Conservation (phyloP, 2,888 invertebrate genomes). For the Clanis bilineata region DNA sequence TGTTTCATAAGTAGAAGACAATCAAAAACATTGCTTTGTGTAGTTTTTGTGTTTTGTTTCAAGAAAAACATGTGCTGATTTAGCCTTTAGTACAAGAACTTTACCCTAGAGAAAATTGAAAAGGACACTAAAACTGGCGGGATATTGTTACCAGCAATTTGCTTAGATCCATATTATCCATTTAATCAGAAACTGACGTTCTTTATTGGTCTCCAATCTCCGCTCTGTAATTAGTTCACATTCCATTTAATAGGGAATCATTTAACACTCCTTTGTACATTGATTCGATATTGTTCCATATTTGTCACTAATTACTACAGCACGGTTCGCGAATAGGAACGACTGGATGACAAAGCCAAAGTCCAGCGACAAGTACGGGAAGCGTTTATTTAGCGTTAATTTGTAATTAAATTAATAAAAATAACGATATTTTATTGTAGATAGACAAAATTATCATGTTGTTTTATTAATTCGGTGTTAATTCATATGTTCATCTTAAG, state of each 20-base stretch:
- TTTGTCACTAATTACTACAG: constrained; percentile 51
- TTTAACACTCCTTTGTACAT: not conserved
- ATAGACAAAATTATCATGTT: constrained; percentile 53
- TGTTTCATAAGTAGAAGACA: too few relatives aligned
- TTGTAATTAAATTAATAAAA: constrained; percentile 42
- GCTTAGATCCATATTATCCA: too few relatives aligned
- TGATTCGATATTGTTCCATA: constrained; percentile 14
- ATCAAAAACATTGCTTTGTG: too few relatives aligned
- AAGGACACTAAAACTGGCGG: too few relatives aligned
- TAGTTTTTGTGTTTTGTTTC: too few relatives aligned
- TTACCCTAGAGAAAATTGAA: too few relatives aligned
- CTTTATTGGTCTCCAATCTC: not conserved
- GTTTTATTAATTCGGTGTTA: constrained; percentile 25
- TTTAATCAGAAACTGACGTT: not conserved
- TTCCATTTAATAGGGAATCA: not conserved
- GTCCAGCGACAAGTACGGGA: constrained; percentile 46
- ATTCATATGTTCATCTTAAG: constrained; percentile 26
- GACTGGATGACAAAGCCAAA: constrained; percentile 50
- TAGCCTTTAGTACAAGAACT: too few relatives aligned
- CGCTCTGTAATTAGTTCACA: not conserved
- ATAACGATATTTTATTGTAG: constrained; percentile 56
- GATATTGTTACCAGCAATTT: too few relatives aligned
- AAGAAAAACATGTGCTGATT: too few relatives aligned
- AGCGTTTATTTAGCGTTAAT: constrained; percentile 51
- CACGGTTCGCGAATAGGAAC: constrained; percentile 35